Evolutionary conservation across 64 coral and sea anemone species (phyloP), one percentile per base, ranked within the genome.

Genomic region (Stichodactyla helianthus): DNA sequence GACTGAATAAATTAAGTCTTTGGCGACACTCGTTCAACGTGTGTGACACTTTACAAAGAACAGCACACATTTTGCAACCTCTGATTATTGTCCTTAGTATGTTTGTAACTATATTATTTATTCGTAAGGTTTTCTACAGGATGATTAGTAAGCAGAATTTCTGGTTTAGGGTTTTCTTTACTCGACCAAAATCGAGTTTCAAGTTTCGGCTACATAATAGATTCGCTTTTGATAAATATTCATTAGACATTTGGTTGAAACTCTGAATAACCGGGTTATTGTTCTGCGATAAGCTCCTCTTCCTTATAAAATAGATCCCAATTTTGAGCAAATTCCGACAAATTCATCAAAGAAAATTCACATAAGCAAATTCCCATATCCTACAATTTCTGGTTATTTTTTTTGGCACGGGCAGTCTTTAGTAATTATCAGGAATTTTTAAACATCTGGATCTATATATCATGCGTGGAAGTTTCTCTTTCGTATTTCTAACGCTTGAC

Each of bases 1-100:
- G 83, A 87, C 62, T 79, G 90, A 86, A 92, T 92, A 92, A 87
- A 92, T 92, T 92, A 85, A 71, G 53, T 22, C 27, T 56, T 67
- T 91, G 61, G 52, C 83, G 65, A 71, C 54, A 56, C 53, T 64
- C 64, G 25, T 79, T 79, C 53, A 54, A 80, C 83, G 58, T 15
- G 57, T 79, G 57, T 79, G 53, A 87, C 22, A 85, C 64, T 52
- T 56, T 63, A 82, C 51, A 82, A 82, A 82, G 50, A 52, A 53
- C 79, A 82, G 79, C 68, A 27, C 68, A 74, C 23, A 10, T 74
- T 74, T 74, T 74, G 68, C 25, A 74, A 31, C 27, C 68, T 74
- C 10, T 31, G 2, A 0, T 8, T 27, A 5, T 12, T 74, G 10
- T 31, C 17, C 68, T 74, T 23, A 12, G 10, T 23, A 74, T 13